These are phyloP conservation scores for Lacanobia oleracea DNA, from an alignment of 2,888 invertebrate genomes.

Conservation along the genomic window DNA sequence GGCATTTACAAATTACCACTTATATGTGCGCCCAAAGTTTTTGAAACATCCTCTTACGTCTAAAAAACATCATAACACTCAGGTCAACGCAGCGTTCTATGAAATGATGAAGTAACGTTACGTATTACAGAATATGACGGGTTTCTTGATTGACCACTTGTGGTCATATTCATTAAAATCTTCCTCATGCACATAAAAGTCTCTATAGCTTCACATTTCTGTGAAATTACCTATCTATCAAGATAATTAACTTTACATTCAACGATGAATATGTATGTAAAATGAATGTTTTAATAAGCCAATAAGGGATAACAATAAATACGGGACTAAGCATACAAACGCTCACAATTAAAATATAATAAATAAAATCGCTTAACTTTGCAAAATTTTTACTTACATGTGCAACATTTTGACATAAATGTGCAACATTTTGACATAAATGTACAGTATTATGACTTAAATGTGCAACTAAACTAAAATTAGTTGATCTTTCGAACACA, in stretches of 20 bases:
- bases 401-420: not conserved
- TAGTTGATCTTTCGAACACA: not conserved
- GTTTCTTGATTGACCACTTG: constrained; percentile 15
- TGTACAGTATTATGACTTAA: not conserved
- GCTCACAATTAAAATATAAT: not conserved
- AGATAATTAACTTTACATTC: constrained; percentile 28
- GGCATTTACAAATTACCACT: not conserved
- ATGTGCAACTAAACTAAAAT: not conserved
- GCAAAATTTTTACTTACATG: not conserved
- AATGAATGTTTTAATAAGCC: constrained; percentile 9
- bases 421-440: not conserved
- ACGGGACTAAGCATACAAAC: constrained; percentile 22
- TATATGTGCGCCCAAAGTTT: not conserved
- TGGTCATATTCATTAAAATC: constrained; percentile 28
- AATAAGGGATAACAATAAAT: constrained; percentile 21
- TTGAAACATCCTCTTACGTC: not conserved
- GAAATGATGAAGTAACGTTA: constrained; percentile 31
- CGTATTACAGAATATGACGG: constrained; percentile 21
- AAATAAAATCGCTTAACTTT: not conserved
- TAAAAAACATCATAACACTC: not conserved
- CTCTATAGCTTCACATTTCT: constrained; percentile 38
- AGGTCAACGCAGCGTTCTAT: constrained; percentile 29
- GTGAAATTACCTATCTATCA: constrained; percentile 21
- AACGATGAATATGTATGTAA: constrained; percentile 25
- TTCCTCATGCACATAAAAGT: constrained; percentile 37